These are phyloP conservation scores for Sebastes schlegelii DNA, from an alignment of 2,113 vertebrate genomes.

Conservation along the genomic window DNA sequence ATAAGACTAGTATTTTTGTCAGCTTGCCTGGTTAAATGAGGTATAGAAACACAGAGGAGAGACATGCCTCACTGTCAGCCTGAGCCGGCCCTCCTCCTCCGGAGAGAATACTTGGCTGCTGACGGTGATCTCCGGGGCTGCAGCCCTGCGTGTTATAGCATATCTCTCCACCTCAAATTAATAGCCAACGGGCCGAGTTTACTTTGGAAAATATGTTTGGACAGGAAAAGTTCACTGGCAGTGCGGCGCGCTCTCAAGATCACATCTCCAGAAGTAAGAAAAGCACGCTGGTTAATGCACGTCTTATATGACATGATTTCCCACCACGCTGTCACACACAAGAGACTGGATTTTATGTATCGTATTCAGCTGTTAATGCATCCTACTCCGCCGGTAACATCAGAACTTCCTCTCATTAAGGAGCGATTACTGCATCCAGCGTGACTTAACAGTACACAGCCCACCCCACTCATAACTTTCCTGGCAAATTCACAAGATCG, in stretches of 20 bases:
- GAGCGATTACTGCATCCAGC: constrained; percentile 50
- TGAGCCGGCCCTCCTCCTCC: constrained; percentile 49
- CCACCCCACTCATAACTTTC: constrained; percentile 50
- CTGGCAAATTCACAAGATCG: constrained; percentile 47
- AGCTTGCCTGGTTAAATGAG: constrained; percentile 53
- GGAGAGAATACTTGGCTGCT: constrained; percentile 70
- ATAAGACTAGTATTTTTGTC: constrained; percentile 40
- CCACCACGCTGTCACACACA: constrained; percentile 39
- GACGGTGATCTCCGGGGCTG: constrained; percentile 63
- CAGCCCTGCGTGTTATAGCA: constrained; percentile 68
- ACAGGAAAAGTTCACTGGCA: constrained; percentile 60
- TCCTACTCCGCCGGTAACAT: constrained; percentile 40
- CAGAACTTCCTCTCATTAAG: constrained; percentile 65
- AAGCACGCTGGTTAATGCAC: constrained; percentile 13
- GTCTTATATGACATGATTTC: constrained; percentile 46
- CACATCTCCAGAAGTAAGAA: constrained; percentile 55
- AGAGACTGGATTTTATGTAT: constrained; percentile 46
- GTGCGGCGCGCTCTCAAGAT: constrained; percentile 24
- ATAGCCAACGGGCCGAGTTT: constrained; percentile 66
- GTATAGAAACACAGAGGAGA: constrained; percentile 43
- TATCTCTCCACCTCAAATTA: constrained; percentile 72
- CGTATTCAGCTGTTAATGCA: constrained; percentile 55
- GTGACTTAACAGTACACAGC: constrained; percentile 36
- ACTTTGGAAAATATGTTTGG: constrained; percentile 70
- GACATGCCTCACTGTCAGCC: constrained; percentile 60